Evolutionary conservation across 1,140 invertebrate genomes (phyloP).

Genomic region (Drosophila ironensis): DNA sequence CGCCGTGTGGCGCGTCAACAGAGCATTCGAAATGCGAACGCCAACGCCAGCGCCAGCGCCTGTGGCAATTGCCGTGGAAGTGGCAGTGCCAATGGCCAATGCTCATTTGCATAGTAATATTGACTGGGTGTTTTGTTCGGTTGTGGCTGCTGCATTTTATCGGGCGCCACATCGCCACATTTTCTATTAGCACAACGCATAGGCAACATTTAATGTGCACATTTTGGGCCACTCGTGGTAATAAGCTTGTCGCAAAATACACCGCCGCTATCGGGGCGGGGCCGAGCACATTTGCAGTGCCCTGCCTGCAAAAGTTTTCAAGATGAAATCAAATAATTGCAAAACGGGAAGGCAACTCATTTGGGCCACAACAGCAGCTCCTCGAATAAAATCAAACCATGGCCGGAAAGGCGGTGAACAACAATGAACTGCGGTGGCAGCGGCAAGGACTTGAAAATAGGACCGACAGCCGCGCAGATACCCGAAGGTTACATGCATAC

Average conservation of each 20-base stretch:
- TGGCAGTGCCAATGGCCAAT: constrained; percentile 42
- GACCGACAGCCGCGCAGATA: constrained; percentile 7
- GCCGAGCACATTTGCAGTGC: constrained; percentile 24
- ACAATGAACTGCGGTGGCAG: too few relatives aligned
- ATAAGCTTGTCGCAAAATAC: constrained; percentile 65
- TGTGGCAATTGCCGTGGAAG: constrained; percentile 47
- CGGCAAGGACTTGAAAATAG: constrained; percentile 4
- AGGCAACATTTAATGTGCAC: constrained; percentile 74
- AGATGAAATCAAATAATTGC: constrained; percentile 81
- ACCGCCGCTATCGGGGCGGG: constrained; percentile 7
- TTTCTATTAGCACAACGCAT: constrained; percentile 76
- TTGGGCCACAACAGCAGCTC: constrained; percentile 64
- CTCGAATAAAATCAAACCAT: constrained; percentile 63
- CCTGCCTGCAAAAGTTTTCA: constrained; percentile 51
- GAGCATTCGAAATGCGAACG: constrained; percentile 31
- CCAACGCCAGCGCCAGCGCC: constrained; percentile 15
- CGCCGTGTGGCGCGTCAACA: constrained; percentile 53
- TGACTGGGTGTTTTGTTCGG: constrained; percentile 49
- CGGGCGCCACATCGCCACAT: constrained; percentile 61
- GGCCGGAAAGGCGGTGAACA: too few relatives aligned
- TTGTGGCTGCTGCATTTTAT: constrained; percentile 66
- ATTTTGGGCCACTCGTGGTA: constrained; percentile 59
- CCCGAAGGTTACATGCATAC: constrained; percentile 17
- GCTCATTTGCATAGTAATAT: constrained; percentile 80
- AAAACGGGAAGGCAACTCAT: constrained; percentile 63